Percentiles rank a stretch among this genome's conserved stretches.
Evolutionary conservation across 2,797 vertebrate species (phyloP).

Genomic region (Rhincodon typus): DNA sequence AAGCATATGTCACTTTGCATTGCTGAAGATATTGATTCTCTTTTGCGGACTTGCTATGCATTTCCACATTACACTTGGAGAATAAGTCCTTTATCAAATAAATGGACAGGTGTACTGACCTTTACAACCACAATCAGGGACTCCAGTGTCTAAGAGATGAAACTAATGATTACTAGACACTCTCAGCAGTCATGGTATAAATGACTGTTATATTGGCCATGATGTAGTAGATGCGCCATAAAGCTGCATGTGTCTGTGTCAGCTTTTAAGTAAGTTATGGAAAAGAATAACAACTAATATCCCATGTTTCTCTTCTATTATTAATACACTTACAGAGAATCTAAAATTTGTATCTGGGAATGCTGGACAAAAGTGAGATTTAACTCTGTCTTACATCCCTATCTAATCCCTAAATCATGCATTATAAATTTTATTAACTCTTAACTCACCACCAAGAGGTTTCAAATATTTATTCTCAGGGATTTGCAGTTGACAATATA

Average conservation of each 20-base stretch:
- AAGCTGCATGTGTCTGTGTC: not conserved
- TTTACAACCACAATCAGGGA: not conserved
- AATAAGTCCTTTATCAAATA: not conserved
- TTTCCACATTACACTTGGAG: not conserved
- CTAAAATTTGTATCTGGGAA: not conserved
- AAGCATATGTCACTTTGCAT: not conserved
- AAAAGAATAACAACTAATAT: not conserved
- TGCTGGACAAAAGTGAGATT: not conserved
- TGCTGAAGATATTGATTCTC: not conserved
- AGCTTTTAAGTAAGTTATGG: not conserved
- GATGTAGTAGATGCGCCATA: not conserved
- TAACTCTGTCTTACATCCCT: not conserved
- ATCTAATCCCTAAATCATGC: not conserved
- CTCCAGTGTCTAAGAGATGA: not conserved
- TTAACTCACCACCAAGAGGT: not conserved
- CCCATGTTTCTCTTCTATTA: not conserved
- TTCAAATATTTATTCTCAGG: not conserved
- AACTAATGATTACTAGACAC: constrained; percentile 17
- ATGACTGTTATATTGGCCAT: not conserved
- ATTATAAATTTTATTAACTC: not conserved
- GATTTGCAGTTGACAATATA: not conserved
- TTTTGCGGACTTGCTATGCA: not conserved
- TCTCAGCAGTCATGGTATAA: not conserved
- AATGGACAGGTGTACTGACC: not conserved
- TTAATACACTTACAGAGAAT: not conserved